A percentile compares a stretch with the other conserved stretches of the same genome.
Conservation (phyloP, 2,888 invertebrate genomes). For the Perdita meconis region DNA sequence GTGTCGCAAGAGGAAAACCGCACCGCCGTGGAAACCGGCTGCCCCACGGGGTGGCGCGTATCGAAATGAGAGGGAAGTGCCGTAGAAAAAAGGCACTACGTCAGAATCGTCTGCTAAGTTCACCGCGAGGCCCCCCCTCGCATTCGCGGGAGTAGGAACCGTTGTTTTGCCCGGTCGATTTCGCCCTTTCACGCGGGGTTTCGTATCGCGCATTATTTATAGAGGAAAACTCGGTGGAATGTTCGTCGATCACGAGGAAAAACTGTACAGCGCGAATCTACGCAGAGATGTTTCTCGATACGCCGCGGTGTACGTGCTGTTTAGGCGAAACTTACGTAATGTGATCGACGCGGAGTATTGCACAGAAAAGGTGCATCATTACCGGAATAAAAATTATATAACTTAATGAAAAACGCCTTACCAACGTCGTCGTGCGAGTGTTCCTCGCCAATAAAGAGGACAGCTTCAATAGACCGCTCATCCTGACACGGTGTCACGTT, state of each 20-base stretch:
- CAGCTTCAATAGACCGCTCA: slow-evolving; percentile 80
- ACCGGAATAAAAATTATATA: slow-evolving; percentile 73
- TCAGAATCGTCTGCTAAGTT: slow-evolving; percentile 54
- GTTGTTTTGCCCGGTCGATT: no score
- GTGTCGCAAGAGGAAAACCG: slow-evolving; percentile 9
- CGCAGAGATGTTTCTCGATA: slow-evolving; percentile 4
- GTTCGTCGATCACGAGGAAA: not conserved
- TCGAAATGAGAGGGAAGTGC: slow-evolving; percentile 36
- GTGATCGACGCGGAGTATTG: slow-evolving; percentile 36
- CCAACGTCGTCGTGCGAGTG: slow-evolving; percentile 69
- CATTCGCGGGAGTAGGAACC: no score
- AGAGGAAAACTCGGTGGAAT: not conserved
- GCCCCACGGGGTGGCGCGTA: slow-evolving; percentile 51
- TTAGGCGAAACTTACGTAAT: slow-evolving; percentile 67
- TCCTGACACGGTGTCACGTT: slow-evolving; percentile 53
- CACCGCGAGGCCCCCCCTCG: not conserved
- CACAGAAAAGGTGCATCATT: slow-evolving; percentile 43
- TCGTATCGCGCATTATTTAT: no score
- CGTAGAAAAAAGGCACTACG: slow-evolving; percentile 43
- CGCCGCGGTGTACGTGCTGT: slow-evolving; percentile 4
- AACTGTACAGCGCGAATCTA: slow-evolving; percentile 11
- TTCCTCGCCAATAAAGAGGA: slow-evolving; percentile 77
- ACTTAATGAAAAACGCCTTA: slow-evolving; percentile 69
- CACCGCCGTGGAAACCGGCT: slow-evolving; percentile 35
- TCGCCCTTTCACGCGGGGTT: no score